A percentile compares a stretch with the other conserved stretches of the same genome.
These are phyloP conservation scores for Pemphredon lugubris DNA, from an alignment of 2,888 invertebrate genomes.

Conservation along the genomic window DNA sequence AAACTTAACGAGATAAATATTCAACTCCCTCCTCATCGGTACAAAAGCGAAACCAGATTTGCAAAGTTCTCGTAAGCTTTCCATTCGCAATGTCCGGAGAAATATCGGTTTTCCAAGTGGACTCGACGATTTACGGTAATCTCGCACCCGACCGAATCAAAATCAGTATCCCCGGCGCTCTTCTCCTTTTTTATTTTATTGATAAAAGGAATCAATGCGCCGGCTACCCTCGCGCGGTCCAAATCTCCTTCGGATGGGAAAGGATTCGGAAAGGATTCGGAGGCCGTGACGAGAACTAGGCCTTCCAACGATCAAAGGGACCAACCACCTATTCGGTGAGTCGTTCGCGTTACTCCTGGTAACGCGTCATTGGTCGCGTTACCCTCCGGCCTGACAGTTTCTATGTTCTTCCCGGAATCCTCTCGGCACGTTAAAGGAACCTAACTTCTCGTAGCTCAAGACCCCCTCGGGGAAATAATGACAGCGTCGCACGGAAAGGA, in stretches of 20 bases:
- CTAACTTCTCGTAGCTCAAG: constrained; percentile 12
- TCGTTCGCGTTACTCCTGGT: neutral
- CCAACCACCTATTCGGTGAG: neutral
- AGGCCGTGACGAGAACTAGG: neutral
- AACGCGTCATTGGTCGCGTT: neutral
- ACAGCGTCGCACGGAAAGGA: constrained; percentile 5
- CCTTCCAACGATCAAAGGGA: neutral
- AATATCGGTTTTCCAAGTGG: neutral
- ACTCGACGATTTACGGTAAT: neutral
- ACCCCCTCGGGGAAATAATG: constrained; percentile 26
- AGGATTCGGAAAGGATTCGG: neutral
- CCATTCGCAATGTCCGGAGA: no score
- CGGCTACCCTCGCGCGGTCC: neutral
- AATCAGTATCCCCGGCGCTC: neutral
- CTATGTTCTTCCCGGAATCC: neutral
- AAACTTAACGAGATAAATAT: no score
- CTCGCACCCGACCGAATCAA: neutral
- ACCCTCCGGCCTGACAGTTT: constrained; percentile 3
- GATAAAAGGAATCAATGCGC: neutral
- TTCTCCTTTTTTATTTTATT: neutral
- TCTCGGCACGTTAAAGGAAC: constrained; percentile 4
- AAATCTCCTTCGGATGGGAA: neutral
- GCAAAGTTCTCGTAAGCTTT: no score
- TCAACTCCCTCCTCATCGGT: no score
- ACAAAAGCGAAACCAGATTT: no score